Percentiles rank a stretch among this genome's conserved stretches.
phyloP scores from a whole-genome alignment of 2,888 invertebrate species.

The Xylocampa areola region DNA sequence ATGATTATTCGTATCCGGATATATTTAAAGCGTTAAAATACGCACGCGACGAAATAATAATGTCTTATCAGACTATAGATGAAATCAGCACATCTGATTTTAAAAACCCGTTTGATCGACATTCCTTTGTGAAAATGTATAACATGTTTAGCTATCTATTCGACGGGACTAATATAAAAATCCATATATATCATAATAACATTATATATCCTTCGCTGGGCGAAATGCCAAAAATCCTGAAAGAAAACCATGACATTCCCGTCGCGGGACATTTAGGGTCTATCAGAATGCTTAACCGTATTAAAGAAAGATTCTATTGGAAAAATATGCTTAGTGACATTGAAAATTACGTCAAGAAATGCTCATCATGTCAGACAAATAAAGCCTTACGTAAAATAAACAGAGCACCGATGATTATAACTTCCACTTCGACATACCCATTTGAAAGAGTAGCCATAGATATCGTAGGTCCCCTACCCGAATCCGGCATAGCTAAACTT shows the following conservation, averaged over 20 bases:
- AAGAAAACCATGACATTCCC: not conserved
- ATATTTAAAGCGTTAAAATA: constrained; percentile 1
- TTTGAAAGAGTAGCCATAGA: not conserved
- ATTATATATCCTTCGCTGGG: not conserved
- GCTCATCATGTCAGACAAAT: no score
- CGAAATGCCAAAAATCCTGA: not conserved
- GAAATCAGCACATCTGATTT: no score
- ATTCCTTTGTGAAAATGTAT: not conserved
- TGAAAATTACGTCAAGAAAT: not conserved
- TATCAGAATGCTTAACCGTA: not conserved
- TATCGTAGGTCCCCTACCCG: not conserved
- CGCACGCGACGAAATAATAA: not conserved
- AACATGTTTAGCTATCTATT: not conserved
- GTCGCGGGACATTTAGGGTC: not conserved
- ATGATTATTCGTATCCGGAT: no score
- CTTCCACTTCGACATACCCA: not conserved
- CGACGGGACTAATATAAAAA: not conserved
- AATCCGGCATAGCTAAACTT: not conserved
- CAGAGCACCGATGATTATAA: not conserved
- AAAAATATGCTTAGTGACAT: not conserved
- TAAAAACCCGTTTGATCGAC: not conserved
- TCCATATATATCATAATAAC: not conserved
- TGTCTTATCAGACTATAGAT: no score
- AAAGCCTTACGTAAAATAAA: not conserved
- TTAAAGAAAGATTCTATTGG: no score